A percentile compares a stretch with the other conserved stretches of the same genome.
These are phyloP conservation scores for Spheniscus humboldti DNA, from an alignment of 2,797 vertebrate genomes.

Conservation along the genomic window DNA sequence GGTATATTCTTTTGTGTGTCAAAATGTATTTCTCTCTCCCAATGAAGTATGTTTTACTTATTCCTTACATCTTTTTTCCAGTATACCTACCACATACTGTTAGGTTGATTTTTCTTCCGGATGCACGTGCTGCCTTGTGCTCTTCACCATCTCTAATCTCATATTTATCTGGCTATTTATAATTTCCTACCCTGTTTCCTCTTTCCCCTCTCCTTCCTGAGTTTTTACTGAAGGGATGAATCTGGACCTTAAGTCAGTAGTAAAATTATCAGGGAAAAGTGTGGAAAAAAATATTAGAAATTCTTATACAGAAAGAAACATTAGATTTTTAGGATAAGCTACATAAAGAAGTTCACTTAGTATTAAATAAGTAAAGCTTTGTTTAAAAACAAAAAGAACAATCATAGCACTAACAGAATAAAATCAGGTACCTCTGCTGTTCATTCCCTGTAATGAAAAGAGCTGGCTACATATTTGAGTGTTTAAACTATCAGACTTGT, in stretches of 20 bases:
- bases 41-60: neutral
- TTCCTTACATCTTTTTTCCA: neutral
- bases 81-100: neutral
- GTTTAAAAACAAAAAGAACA: neutral
- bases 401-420: neutral
- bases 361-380: neutral
- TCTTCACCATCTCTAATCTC: neutral
- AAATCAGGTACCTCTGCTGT: neutral
- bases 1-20: neutral
- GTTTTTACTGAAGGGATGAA: neutral
- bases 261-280: neutral
- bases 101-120: neutral
- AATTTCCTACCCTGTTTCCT: neutral
- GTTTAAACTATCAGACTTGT: neutral
- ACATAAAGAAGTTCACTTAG: neutral
- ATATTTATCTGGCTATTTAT: neutral
- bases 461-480: neutral
- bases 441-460: neutral
- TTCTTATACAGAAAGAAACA: neutral
- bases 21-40: neutral
- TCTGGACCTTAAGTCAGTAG: neutral
- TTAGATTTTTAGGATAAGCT: neutral
- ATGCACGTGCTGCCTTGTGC: neutral
- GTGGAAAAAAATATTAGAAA: neutral
- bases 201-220: neutral